Percentiles rank a stretch among this genome's conserved stretches.
Evolutionary conservation across 2,888 invertebrate genomes (phyloP).

Genomic region (Cantharis flavilabris): DNA sequence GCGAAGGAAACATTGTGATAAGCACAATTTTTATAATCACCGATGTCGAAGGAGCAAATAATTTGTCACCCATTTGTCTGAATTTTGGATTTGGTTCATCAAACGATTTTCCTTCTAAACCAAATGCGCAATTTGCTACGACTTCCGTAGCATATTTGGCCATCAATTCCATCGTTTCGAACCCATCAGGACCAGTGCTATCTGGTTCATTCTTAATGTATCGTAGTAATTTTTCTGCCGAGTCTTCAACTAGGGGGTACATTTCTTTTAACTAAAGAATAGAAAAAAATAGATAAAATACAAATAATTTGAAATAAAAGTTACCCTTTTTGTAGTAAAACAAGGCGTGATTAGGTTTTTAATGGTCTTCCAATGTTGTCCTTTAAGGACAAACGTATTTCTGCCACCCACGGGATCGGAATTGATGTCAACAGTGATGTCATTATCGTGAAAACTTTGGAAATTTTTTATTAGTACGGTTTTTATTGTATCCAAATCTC

Average conservation of each 20-base stretch:
- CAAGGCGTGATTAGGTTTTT: constrained; percentile 58
- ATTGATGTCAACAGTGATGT: constrained; percentile 48
- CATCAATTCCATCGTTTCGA: constrained; percentile 54
- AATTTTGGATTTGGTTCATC: constrained; percentile 43
- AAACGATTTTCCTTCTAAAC: constrained; percentile 51
- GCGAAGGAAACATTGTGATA: constrained; percentile 40
- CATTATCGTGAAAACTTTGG: constrained; percentile 50
- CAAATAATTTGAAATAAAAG: background rate
- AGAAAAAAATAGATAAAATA: background rate
- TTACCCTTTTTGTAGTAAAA: constrained; percentile 57
- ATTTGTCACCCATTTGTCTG: constrained; percentile 40
- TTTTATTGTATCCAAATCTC: constrained; percentile 50
- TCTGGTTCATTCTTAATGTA: constrained; percentile 44
- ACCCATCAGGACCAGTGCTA: constrained; percentile 41
- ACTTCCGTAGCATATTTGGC: constrained; percentile 54
- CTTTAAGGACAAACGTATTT: constrained; percentile 57
- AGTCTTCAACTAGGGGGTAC: constrained; percentile 55
- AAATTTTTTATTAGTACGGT: constrained; percentile 49
- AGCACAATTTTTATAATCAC: constrained; percentile 35
- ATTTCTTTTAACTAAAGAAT: constrained; percentile 48
- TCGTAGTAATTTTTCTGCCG: constrained; percentile 49
- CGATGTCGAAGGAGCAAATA: constrained; percentile 43
- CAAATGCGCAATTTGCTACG: constrained; percentile 55
- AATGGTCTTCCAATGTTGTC: constrained; percentile 58
- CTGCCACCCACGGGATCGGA: constrained; percentile 56